These are phyloP conservation scores for Criorhina ranunculi DNA, from an alignment of 2,888 invertebrate genomes.

Conservation along the genomic window DNA sequence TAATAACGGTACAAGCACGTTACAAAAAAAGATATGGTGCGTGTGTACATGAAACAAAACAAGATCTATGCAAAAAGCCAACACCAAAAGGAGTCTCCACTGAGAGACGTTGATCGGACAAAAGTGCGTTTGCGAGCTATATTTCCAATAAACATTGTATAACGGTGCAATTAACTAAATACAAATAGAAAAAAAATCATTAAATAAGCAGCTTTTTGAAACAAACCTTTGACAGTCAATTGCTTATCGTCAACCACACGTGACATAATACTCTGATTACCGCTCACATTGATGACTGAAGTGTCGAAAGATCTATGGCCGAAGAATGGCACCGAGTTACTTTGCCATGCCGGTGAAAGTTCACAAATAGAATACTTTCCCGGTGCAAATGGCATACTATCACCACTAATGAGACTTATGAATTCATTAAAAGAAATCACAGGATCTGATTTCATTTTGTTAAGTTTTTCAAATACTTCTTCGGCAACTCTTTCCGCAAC, in stretches of 20 bases:
- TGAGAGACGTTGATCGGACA: conserved; percentile 39
- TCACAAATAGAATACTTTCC: conserved; percentile 48
- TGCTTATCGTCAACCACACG: conserved; percentile 52
- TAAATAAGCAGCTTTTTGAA: conserved; percentile 54
- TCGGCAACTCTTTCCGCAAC: conserved; percentile 87
- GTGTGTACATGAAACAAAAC: conserved; percentile 57
- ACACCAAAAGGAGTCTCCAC: conserved; percentile 51
- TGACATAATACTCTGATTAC: conserved; percentile 52
- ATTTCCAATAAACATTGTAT: conserved; percentile 9
- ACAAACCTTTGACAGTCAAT: conserved; percentile 70
- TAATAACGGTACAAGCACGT: conserved; percentile 55
- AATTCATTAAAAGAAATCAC: conserved; percentile 89
- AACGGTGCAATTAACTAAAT: conserved; percentile 65
- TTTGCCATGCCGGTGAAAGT: conserved; percentile 55
- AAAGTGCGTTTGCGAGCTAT: conserved; percentile 63
- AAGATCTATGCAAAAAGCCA: conserved; percentile 67
- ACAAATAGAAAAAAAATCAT: conserved; percentile 50
- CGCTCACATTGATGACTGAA: conserved; percentile 44
- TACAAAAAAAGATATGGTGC: conserved; percentile 35
- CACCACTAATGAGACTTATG: conserved; percentile 87
- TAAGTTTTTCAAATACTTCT: conserved; percentile 88
- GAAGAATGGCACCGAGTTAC: conserved; percentile 46
- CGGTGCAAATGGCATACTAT: conserved; percentile 77
- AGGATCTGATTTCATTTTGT: conserved; percentile 86
- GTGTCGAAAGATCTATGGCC: conserved; percentile 31